Percentiles rank a stretch among this genome's conserved stretches.
These are phyloP conservation scores for Ophioderma brevispina DNA, from an alignment of 35 echinoderm and acorn worm species.

Conservation along the genomic window DNA sequence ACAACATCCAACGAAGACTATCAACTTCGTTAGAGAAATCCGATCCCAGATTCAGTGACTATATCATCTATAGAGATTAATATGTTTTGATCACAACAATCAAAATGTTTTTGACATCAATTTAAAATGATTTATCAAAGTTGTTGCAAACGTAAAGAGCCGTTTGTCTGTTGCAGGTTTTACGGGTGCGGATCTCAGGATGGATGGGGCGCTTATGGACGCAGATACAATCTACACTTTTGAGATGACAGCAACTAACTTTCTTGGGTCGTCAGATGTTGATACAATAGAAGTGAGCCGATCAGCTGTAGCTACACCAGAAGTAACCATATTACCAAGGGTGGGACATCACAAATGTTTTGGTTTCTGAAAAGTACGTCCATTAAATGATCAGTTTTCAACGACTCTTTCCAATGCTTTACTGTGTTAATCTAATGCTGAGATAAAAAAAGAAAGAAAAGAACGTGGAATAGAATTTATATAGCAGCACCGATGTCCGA, in stretches of 20 bases:
- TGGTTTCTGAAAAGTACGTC: slow-evolving; percentile 67
- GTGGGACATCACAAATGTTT: slow-evolving; percentile 45
- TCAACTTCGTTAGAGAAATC: too few species aligned
- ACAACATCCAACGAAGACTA: too few species aligned
- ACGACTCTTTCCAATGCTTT: background rate
- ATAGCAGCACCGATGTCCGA: background rate
- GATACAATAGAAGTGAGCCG: slow-evolving; percentile 42
- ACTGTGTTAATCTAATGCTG: background rate
- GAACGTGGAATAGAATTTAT: background rate
- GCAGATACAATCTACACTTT: slow-evolving; percentile 50
- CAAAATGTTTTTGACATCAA: too few species aligned
- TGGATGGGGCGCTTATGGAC: background rate
- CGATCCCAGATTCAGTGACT: too few species aligned
- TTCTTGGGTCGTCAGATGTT: slow-evolving; percentile 64
- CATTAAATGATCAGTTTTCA: background rate
- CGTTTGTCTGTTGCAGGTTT: background rate
- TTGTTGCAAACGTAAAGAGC: too few species aligned
- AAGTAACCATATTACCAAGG: slow-evolving; percentile 54
- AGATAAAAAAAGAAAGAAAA: background rate
- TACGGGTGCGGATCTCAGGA: background rate
- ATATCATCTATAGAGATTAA: too few species aligned
- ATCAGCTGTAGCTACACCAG: slow-evolving; percentile 39
- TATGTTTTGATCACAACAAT: too few species aligned
- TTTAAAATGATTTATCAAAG: too few species aligned
- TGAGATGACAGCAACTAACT: slow-evolving; percentile 69